These are phyloP conservation scores for Euwallacea similis DNA, from an alignment of 1,140 invertebrate genomes.

Conservation along the genomic window DNA sequence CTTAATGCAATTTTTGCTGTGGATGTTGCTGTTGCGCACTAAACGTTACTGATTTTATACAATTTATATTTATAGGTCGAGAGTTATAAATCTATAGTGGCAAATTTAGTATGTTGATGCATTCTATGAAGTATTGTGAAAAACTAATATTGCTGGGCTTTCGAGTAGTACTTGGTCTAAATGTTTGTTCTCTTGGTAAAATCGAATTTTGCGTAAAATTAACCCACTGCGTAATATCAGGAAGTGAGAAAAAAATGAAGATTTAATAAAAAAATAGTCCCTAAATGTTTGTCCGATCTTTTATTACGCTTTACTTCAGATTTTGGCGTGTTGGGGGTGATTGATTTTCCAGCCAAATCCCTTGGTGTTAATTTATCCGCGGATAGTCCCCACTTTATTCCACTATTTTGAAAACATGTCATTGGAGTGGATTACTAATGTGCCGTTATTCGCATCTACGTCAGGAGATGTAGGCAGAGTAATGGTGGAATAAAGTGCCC, in stretches of 20 bases:
- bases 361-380: slow-evolving; percentile 29
- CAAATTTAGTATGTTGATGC: too few relatives aligned
- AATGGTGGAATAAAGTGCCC: background rate
- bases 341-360: slow-evolving; percentile 29
- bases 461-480: slow-evolving; percentile 8
- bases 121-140: too few relatives aligned
- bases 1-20: too few relatives aligned
- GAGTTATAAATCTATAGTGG: too few relatives aligned
- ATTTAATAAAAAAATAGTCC: slow-evolving; percentile 19
- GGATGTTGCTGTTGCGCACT: too few relatives aligned
- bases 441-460: slow-evolving; percentile 14
- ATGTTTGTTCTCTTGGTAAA: too few relatives aligned
- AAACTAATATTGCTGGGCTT: too few relatives aligned
- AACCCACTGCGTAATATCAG: background rate
- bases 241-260: slow-evolving; percentile 10
- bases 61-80: too few relatives aligned
- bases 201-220: too few relatives aligned
- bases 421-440: slow-evolving; percentile 17
- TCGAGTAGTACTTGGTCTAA: too few relatives aligned
- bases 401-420: slow-evolving; percentile 27
- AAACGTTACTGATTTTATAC: too few relatives aligned
- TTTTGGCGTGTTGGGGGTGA: slow-evolving; percentile 25
- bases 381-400: slow-evolving; percentile 26
- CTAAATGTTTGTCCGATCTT: slow-evolving; percentile 26
- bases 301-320: slow-evolving; percentile 29